These are phyloP conservation scores for Pachliopta kotzebuea DNA, from an alignment of 2,888 invertebrate genomes.

Conservation along the genomic window DNA sequence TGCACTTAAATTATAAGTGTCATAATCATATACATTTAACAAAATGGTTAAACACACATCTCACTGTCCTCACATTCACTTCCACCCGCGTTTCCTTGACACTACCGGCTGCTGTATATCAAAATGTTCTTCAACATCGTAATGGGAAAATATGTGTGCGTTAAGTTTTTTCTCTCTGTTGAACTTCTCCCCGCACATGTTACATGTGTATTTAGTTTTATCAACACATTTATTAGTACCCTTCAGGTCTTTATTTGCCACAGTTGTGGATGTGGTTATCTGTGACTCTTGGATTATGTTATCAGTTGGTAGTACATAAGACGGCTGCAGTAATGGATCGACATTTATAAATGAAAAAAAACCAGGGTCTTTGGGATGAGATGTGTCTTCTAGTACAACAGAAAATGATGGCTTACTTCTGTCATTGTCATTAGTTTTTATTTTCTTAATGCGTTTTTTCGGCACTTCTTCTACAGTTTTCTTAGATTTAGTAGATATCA, in stretches of 20 bases:
- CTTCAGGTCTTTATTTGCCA: constrained; percentile 37
- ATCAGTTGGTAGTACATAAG: constrained; percentile 67
- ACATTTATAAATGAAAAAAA: constrained; percentile 73
- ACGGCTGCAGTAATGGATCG: constrained; percentile 66
- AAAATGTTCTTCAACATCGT: constrained; percentile 64
- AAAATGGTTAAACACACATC: no score
- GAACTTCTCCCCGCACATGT: constrained; percentile 65
- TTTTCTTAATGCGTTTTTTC: constrained; percentile 52
- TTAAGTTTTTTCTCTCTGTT: constrained; percentile 68
- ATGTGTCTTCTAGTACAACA: constrained; percentile 52
- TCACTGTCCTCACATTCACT: constrained; percentile 10
- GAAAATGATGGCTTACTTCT: constrained; percentile 38
- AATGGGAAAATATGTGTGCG: constrained; percentile 68
- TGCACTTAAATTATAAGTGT: no score
- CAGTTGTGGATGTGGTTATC: constrained; percentile 62
- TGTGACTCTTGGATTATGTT: constrained; percentile 73
- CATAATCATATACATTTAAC: no score
- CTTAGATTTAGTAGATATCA: constrained; percentile 68
- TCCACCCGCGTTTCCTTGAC: constrained; percentile 39
- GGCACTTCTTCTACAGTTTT: constrained; percentile 40
- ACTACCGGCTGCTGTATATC: constrained; percentile 49
- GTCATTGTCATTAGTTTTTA: constrained; percentile 38
- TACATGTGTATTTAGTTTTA: constrained; percentile 56
- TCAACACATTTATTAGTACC: constrained; percentile 37
- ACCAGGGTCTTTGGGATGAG: constrained; percentile 51